These are phyloP conservation scores for Gasteruption jaculator DNA, from an alignment of 2,888 invertebrate species.

Conservation along the genomic window DNA sequence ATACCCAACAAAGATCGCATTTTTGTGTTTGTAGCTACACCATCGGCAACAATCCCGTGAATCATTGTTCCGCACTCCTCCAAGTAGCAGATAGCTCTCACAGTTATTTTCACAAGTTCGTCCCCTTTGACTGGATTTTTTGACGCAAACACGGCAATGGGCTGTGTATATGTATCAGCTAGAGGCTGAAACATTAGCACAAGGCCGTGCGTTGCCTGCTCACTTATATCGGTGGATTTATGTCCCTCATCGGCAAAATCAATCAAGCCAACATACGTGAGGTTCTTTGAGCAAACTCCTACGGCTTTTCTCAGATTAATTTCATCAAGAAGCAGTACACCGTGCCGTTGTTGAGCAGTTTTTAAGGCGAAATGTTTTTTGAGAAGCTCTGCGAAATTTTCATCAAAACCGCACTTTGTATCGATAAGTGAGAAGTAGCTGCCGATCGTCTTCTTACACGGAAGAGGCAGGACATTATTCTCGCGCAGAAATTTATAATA, in stretches of 20 bases:
- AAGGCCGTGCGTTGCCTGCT: constrained; percentile 20
- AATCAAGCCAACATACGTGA: constrained; percentile 22
- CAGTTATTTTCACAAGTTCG: constrained; percentile 16
- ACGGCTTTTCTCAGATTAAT: too few relatives aligned
- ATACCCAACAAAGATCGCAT: constrained; percentile 6
- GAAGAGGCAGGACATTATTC: constrained; percentile 22
- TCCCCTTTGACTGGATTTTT: constrained; percentile 20
- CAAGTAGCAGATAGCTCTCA: constrained; percentile 10
- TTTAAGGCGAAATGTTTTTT: too few relatives aligned
- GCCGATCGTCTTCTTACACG: constrained; percentile 21
- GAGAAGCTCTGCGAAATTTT: constrained; percentile 21
- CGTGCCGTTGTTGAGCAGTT: constrained; percentile 19
- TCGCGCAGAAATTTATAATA: constrained; percentile 24
- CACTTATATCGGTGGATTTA: constrained; percentile 16
- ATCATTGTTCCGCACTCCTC: constrained; percentile 14
- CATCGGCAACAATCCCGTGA: constrained; percentile 14
- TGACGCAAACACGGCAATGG: constrained; percentile 25
- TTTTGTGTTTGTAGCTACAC: not conserved
- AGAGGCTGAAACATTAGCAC: constrained; percentile 24
- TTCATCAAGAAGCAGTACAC: constrained; percentile 20
- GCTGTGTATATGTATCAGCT: constrained; percentile 20
- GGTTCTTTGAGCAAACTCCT: constrained; percentile 17
- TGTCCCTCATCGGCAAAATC: constrained; percentile 23
- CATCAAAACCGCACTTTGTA: constrained; percentile 21
- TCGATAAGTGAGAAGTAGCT: constrained; percentile 18